Evolutionary conservation across 2,113 vertebrate genomes (phyloP).

Genomic region (Rhegmatorhina hoffmannsi): DNA sequence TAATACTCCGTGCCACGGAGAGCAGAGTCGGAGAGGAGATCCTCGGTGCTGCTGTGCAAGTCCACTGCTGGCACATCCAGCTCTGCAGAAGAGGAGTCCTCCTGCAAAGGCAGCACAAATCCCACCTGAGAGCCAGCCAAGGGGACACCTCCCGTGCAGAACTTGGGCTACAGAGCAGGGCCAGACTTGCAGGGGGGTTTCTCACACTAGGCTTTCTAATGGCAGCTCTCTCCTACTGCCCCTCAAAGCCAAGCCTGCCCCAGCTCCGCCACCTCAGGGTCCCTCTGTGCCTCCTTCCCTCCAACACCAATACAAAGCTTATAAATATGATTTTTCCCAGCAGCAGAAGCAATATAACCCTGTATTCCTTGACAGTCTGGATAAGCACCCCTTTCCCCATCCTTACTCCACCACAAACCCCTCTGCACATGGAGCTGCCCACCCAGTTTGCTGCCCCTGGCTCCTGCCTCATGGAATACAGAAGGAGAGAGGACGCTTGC

Average conservation of each 20-base stretch:
- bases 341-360: background rate
- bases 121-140: background rate
- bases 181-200: background rate
- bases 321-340: background rate
- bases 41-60: slow-evolving; percentile 78
- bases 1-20: slow-evolving; percentile 84
- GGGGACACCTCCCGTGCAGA: rapidly evolving
- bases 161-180: background rate
- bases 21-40: slow-evolving; percentile 78
- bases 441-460: background rate
- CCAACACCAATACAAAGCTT: background rate
- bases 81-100: slow-evolving; percentile 70
- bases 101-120: slow-evolving; percentile 66
- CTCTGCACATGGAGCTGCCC: background rate
- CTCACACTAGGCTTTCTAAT: background rate
- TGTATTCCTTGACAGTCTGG: background rate
- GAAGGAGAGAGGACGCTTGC: slow-evolving; percentile 55
- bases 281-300: background rate
- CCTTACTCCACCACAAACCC: background rate
- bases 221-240: background rate
- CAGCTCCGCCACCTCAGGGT: background rate
- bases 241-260: background rate
- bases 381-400: background rate
- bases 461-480: background rate
- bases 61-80: slow-evolving; percentile 71